Evolutionary conservation across 2,888 invertebrate species (phyloP).

Genomic region (Agapetus fuscipes): DNA sequence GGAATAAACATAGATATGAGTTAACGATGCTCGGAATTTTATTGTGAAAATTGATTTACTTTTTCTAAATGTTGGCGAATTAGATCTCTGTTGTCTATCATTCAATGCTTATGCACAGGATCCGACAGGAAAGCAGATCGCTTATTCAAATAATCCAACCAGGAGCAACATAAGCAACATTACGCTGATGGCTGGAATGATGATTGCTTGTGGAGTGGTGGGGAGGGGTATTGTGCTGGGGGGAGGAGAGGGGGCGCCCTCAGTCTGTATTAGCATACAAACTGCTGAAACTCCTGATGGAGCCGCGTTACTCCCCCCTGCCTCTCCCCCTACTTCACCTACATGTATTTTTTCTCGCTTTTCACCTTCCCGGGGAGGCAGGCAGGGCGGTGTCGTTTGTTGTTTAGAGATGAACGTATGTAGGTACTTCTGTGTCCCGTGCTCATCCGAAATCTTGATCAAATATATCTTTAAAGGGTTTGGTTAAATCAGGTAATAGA

Average conservation of each 20-base stretch:
- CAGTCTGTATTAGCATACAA: slow-evolving; percentile 20
- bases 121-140: not conserved
- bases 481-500: no score
- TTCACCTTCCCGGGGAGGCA: slow-evolving; percentile 14
- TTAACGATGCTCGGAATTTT: no score
- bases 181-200: slow-evolving; percentile 8
- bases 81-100: no score
- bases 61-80: no score
- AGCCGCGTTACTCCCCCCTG: slow-evolving; percentile 16
- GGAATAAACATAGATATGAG: no score
- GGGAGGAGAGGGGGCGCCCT: slow-evolving; percentile 1
- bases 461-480: no score
- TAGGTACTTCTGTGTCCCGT: no score
- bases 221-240: slow-evolving; percentile 1
- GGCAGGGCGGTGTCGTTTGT: no score
- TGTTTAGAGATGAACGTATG: no score
- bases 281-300: slow-evolving; percentile 20
- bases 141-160: not conserved
- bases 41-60: no score
- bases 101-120: no score
- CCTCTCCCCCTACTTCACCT: slow-evolving; percentile 12
- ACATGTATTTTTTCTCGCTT: slow-evolving; percentile 17
- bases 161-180: slow-evolving; percentile 7
- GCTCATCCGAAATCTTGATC: no score
- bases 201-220: slow-evolving; percentile 5